These are phyloP conservation scores for Neodon shergylaensis DNA, from an alignment of 2,113 vertebrate species.

Conservation along the genomic window DNA sequence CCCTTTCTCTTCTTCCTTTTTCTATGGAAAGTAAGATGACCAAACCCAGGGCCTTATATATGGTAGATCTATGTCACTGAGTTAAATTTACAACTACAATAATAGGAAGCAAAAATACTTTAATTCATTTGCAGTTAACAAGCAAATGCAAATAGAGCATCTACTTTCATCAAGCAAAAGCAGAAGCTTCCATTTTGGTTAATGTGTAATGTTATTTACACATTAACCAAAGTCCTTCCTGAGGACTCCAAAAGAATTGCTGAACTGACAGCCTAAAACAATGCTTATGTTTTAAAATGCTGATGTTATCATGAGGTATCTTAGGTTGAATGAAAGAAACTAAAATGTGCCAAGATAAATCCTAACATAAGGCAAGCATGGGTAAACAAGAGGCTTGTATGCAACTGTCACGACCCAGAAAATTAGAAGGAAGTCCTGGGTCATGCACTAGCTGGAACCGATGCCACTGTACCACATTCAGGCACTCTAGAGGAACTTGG, in stretches of 20 bases:
- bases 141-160: no score
- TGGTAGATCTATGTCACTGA: not conserved
- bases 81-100: not conserved
- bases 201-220: not conserved
- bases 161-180: no score
- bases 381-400: not conserved
- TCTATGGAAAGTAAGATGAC: not conserved
- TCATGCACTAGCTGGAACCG: not conserved
- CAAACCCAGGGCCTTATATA: not conserved
- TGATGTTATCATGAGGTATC: not conserved
- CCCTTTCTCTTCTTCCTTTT: no score
- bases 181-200: not conserved
- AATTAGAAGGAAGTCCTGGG: not conserved
- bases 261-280: not conserved
- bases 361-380: not conserved
- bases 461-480: not conserved
- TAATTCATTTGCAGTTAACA: not conserved
- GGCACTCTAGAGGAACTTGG: not conserved
- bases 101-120: not conserved
- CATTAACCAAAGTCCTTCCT: no score
- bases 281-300: no score
- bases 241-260: not conserved
- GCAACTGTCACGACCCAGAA: not conserved
- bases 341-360: not conserved
- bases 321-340: not conserved